Evolutionary conservation across 2,797 vertebrate genomes (phyloP).

Genomic region (Sebastes vulpes): DNA sequence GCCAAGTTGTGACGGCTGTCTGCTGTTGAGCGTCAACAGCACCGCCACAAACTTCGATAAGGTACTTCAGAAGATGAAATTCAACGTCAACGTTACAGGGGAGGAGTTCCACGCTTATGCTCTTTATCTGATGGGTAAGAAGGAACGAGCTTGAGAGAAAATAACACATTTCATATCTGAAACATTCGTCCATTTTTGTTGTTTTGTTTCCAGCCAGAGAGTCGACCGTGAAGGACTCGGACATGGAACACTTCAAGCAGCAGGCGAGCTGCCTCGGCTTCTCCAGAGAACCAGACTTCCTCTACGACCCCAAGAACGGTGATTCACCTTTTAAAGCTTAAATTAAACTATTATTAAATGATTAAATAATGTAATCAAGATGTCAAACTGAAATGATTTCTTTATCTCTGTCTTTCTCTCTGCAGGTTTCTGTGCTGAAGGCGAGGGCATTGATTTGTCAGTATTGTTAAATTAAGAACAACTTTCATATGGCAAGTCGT

Average conservation of each 20-base stretch:
- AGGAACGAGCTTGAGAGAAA: fast-evolving
- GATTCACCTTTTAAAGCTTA: background rate
- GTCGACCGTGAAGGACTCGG: background rate
- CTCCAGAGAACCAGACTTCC: slow-evolving; percentile 25
- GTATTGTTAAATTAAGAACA: no score
- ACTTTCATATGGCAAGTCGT: no score
- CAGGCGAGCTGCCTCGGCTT: slow-evolving; percentile 60
- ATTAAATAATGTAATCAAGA: no score
- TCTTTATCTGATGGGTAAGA: slow-evolving; percentile 51
- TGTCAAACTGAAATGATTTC: background rate
- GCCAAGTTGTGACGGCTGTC: background rate
- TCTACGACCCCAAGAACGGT: slow-evolving; percentile 38
- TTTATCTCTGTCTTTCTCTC: background rate
- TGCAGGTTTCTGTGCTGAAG: slow-evolving; percentile 37
- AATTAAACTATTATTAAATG: no score
- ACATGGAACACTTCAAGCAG: slow-evolving; percentile 44
- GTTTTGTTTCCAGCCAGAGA: slow-evolving; percentile 16
- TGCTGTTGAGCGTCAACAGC: background rate
- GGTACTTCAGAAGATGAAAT: fast-evolving
- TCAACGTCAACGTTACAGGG: fast-evolving
- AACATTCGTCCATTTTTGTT: background rate
- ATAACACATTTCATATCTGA: background rate
- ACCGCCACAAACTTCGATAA: fast-evolving
- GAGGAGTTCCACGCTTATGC: fast-evolving
- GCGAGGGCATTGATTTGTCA: background rate